Evolutionary conservation across 2,113 vertebrate species (phyloP), one percentile per base, ranked within the genome.

Genomic region (Atrichornis clamosus): DNA sequence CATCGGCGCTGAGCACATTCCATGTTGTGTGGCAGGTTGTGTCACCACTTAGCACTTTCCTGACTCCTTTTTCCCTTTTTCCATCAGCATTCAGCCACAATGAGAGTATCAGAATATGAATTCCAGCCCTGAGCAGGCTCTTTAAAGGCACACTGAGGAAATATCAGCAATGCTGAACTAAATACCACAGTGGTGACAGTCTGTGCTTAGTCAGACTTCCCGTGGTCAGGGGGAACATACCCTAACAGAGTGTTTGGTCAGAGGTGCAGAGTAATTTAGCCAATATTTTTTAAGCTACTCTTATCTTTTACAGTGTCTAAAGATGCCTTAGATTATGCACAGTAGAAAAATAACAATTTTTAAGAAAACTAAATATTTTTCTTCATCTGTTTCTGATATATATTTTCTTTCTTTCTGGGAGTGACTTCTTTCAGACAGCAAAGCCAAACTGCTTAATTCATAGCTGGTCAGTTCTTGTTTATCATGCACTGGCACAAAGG

Each of bases 241-340:
- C 10, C 17, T 76, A 33, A n/a, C 21, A 0, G 8, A 49, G 33
- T 42, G 46, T 56, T 81, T 90, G 60, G 41, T 75, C 50, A 92
- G 67, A 59, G 63, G 7, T 72, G 46, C 42, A 74, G 75, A 76
- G n/a, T 24, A 32, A 52, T 65, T 90, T 76, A 77, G 37, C 56
- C 30, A 67, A 13, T 78, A n/a, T 64, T 87, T 96, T 76, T 70
- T 8, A 89, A 75, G 42, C 60, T 86, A 60, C 6, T n/a, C 27
- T 85, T 85, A 87, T n/a, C 8, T 89, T 81, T 13, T 81, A 74
- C 76, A 69, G 55, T 63, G 32, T 62, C 58, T 90, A 69, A 88
- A 79, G 77, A 89, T 84, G 75, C 86, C 75, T 91, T 90, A 89
- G 85, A 59, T 89, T 78, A 60, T 90, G 52, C 80, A 80, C 60